Percentiles rank a stretch among this genome's conserved stretches.
These are phyloP conservation scores for Neolamprologus variostigma DNA, from an alignment of 2,113 vertebrate species.

Conservation along the genomic window DNA sequence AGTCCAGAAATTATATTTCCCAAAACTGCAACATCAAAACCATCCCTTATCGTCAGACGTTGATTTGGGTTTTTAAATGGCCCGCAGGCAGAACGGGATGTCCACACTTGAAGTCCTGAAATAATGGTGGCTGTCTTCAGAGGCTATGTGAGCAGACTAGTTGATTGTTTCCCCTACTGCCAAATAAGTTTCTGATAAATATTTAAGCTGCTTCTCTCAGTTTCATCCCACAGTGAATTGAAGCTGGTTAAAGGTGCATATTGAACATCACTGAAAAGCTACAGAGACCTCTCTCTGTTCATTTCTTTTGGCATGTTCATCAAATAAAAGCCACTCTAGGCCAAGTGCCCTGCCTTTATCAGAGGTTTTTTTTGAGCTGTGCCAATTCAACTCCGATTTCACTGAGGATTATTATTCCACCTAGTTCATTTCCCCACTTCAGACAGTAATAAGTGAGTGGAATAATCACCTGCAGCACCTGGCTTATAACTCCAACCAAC, in stretches of 20 bases:
- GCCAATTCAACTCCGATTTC: conserved; percentile 33
- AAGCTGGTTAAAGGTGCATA: not conserved
- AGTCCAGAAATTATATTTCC: not conserved
- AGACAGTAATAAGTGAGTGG: conserved; percentile 30
- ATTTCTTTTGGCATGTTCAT: not conserved
- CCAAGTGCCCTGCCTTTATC: not conserved
- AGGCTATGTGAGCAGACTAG: not conserved
- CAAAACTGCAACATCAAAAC: not conserved
- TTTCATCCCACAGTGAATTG: not conserved
- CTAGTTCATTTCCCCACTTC: conserved; percentile 44
- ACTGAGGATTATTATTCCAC: conserved; percentile 26
- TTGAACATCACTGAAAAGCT: not conserved
- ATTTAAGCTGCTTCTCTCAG: not conserved
- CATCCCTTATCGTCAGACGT: too few species aligned
- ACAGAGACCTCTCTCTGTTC: not conserved
- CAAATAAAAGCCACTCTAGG: not conserved
- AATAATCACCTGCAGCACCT: conserved; percentile 44
- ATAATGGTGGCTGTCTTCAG: not conserved
- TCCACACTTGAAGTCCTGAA: not conserved
- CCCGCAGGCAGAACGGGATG: not conserved
- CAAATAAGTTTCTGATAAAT: not conserved
- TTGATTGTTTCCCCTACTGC: not conserved
- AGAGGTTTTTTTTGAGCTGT: conserved; percentile 10
- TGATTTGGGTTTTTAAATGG: not conserved
- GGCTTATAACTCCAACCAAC: not conserved